phyloP scores from a whole-genome alignment of 2,888 invertebrate genomes.

The Apotomis turbidana region DNA sequence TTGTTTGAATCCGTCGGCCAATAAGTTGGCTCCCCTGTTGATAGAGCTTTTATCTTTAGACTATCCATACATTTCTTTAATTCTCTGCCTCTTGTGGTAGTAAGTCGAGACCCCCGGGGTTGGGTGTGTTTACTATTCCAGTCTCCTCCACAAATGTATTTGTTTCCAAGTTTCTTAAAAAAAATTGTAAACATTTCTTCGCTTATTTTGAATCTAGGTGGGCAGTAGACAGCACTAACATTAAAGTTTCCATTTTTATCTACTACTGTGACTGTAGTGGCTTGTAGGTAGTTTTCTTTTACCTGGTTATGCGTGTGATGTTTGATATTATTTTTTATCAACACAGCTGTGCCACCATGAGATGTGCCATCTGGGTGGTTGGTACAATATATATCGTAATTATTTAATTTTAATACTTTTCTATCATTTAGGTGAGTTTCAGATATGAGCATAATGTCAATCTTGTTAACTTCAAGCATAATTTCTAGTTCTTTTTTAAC shows the following conservation, averaged over 20 bases:
- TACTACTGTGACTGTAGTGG: constrained; percentile 12
- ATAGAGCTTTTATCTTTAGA: too few relatives aligned
- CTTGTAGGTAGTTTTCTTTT: constrained; percentile 10
- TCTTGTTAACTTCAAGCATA: constrained; percentile 45
- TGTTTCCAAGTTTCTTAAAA: too few relatives aligned
- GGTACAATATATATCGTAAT: constrained; percentile 7
- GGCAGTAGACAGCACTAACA: constrained; percentile 16
- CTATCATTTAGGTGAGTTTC: constrained; percentile 15
- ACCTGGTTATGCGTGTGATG: not conserved
- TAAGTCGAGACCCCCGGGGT: too few relatives aligned
- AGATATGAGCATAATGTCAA: constrained; percentile 12
- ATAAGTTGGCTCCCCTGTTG: not conserved
- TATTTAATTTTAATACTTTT: not conserved
- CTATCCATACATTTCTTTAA: too few relatives aligned
- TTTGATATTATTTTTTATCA: constrained; percentile 8
- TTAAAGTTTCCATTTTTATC: not conserved
- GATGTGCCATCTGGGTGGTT: constrained; percentile 19
- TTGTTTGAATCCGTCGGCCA: not conserved
- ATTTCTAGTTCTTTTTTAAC: constrained; percentile 11
- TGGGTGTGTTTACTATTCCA: too few relatives aligned
- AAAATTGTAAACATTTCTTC: too few relatives aligned
- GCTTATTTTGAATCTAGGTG: too few relatives aligned
- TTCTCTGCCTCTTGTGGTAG: too few relatives aligned
- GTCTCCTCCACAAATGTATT: too few relatives aligned
- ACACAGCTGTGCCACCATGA: constrained; percentile 3